Conservation (phyloP, 2,113 vertebrate species). For the Gymnocephalus cernua region DNA sequence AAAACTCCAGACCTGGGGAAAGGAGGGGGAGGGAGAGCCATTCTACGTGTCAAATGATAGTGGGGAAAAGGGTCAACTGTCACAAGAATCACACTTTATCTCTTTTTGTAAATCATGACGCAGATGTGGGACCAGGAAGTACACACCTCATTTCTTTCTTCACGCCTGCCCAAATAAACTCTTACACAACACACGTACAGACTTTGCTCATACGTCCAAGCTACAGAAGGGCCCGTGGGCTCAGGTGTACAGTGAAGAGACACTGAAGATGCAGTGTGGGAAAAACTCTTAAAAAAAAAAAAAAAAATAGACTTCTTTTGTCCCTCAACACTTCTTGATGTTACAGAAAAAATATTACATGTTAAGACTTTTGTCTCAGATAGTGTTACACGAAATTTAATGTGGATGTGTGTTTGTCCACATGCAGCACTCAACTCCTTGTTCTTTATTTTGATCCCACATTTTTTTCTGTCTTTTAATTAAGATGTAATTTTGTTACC, state of each 20-base stretch:
- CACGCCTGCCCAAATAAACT: slow-evolving; percentile 47
- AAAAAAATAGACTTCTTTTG: slow-evolving; percentile 28
- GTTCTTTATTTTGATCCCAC: slow-evolving; percentile 35
- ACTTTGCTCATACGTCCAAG: slow-evolving; percentile 39
- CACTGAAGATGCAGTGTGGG: slow-evolving; percentile 43
- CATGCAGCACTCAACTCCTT: slow-evolving; percentile 44
- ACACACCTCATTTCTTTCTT: slow-evolving; percentile 57
- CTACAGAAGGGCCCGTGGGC: not conserved
- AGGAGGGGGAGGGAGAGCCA: slow-evolving; percentile 18
- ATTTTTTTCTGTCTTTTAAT: slow-evolving; percentile 16
- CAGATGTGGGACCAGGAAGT: slow-evolving; percentile 53
- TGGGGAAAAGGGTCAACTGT: slow-evolving; percentile 6
- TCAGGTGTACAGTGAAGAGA: slow-evolving; percentile 73
- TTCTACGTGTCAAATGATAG: slow-evolving; percentile 45
- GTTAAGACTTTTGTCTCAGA: slow-evolving; percentile 67
- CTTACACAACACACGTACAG: slow-evolving; percentile 26
- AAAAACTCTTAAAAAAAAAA: slow-evolving; percentile 28
- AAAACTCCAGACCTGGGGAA: slow-evolving; percentile 28
- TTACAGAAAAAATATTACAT: slow-evolving; percentile 68
- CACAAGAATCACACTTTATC: slow-evolving; percentile 62
- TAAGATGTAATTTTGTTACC: not conserved
- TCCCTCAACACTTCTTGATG: slow-evolving; percentile 73
- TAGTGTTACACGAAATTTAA: slow-evolving; percentile 50
- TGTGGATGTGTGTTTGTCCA: slow-evolving; percentile 50
- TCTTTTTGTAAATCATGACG: slow-evolving; percentile 73